Evolutionary conservation across 1,140 invertebrate species (phyloP).

Genomic region (Aphelenchoides avenae): DNA sequence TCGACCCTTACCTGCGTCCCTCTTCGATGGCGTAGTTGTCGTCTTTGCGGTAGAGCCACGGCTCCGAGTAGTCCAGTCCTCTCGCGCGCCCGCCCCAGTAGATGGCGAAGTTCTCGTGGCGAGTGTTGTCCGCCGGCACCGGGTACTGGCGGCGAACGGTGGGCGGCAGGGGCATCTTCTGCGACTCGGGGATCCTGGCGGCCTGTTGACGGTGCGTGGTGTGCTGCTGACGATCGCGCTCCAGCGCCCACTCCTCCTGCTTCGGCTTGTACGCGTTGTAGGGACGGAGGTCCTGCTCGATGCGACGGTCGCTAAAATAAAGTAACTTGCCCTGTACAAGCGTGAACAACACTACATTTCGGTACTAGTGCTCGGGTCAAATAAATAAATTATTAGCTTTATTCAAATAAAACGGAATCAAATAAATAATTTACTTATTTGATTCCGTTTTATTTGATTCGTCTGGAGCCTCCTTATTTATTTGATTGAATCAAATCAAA

Average conservation of each 20-base stretch:
- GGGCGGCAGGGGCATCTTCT: conserved; percentile 13
- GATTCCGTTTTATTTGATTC: too few relatives aligned
- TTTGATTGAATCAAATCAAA: too few relatives aligned
- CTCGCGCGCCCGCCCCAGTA: conserved; percentile 37
- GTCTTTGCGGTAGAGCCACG: conserved; percentile 29
- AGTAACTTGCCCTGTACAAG: too few relatives aligned
- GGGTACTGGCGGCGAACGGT: conserved; percentile 26
- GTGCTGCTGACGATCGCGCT: neutral
- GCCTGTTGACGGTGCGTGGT: conserved; percentile 5
- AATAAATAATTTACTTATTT: too few relatives aligned
- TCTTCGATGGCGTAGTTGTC: conserved; percentile 29
- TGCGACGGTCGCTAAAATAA: conserved; percentile 27
- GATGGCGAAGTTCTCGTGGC: conserved; percentile 34
- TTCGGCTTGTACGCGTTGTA: conserved; percentile 31
- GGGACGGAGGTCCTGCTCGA: conserved; percentile 27
- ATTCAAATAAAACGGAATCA: too few relatives aligned
- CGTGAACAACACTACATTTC: too few relatives aligned
- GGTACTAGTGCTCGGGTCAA: too few relatives aligned
- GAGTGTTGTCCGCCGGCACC: conserved; percentile 26
- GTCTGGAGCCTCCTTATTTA: too few relatives aligned
- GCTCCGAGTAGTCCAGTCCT: conserved; percentile 35
- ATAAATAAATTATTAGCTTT: too few relatives aligned
- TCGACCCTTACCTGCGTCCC: conserved; percentile 37
- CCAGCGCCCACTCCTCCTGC: conserved; percentile 23
- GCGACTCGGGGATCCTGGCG: neutral